Conservation (phyloP, 2,797 vertebrate species). For the Thaleichthys pacificus region DNA sequence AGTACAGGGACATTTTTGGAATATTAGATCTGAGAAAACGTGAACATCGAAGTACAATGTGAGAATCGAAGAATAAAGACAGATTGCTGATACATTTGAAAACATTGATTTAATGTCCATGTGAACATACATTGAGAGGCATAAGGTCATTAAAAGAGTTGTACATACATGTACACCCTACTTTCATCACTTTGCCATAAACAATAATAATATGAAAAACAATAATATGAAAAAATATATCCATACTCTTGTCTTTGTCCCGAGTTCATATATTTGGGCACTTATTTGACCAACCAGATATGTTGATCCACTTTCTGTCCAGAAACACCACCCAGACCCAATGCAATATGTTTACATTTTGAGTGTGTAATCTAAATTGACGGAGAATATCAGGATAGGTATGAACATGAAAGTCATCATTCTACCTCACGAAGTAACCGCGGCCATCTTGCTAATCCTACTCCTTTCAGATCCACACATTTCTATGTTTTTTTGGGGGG, state of each 20-base stretch:
- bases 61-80: background rate
- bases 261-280: background rate
- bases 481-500: background rate
- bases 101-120: conserved; percentile 56
- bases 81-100: conserved; percentile 25
- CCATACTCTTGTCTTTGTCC: conserved; percentile 31
- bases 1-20: background rate
- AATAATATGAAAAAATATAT: conserved; percentile 27
- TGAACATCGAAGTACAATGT: background rate
- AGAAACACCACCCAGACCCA: background rate
- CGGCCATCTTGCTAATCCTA: no score
- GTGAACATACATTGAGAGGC: conserved; percentile 46
- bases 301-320: no score
- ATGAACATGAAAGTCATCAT: background rate
- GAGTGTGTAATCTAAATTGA: background rate
- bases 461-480: no score
- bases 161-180: conserved; percentile 35
- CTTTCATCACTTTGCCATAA: conserved; percentile 47
- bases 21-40: no score
- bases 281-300: no score
- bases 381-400: background rate
- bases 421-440: no score
- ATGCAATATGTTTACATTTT: conserved; percentile 39
- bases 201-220: conserved; percentile 36
- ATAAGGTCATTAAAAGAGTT: conserved; percentile 45